Evolutionary conservation across 2,797 vertebrate genomes (phyloP).

Genomic region (Mus minutoides): DNA sequence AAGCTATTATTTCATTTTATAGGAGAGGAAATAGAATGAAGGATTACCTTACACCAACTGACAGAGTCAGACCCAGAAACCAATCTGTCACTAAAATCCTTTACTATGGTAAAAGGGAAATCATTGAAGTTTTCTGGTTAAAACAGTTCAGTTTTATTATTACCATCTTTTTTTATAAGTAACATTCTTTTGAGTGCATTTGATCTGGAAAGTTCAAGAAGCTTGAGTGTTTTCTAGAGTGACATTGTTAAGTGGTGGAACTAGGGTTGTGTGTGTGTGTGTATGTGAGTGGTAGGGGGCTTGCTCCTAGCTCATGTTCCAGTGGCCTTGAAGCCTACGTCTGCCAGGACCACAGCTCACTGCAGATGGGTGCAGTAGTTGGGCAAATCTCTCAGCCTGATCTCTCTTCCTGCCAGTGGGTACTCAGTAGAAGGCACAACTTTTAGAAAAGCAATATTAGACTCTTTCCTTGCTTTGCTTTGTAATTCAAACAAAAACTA

Average conservation of each 20-base stretch:
- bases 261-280: too few species aligned
- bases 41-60: background rate
- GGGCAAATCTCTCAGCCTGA: background rate
- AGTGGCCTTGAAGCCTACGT: background rate
- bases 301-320: background rate
- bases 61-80: background rate
- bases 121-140: constrained; percentile 21
- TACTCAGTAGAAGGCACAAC: background rate
- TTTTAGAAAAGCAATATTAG: constrained; percentile 39
- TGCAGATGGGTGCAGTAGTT: background rate
- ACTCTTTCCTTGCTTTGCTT: constrained; percentile 65
- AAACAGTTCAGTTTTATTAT: constrained; percentile 49
- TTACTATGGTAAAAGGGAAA: background rate
- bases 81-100: background rate
- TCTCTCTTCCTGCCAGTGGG: background rate
- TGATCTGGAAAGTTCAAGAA: constrained; percentile 38
- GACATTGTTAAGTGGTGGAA: background rate
- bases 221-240: background rate
- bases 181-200: constrained; percentile 12
- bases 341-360: background rate
- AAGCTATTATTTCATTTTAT: background rate
- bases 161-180: constrained; percentile 20
- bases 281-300: background rate
- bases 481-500: constrained; percentile 68
- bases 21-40: constrained; percentile 2